Base-by-base conservation (phyloP, 2,113 vertebrate species). In the Labrus mixtus region DNA sequence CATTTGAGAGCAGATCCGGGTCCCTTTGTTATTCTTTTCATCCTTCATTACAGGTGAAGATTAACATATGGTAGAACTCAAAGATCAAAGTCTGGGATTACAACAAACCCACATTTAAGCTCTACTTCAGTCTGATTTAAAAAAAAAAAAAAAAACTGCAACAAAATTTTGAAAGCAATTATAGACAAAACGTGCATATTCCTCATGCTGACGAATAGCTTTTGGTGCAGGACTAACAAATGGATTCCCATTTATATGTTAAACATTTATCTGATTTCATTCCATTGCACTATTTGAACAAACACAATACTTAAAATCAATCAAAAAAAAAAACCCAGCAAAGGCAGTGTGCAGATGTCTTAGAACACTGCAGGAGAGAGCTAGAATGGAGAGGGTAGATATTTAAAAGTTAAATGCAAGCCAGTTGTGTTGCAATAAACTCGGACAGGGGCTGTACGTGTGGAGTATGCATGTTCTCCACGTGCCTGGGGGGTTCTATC, bases 71-170 rank as follows among this genome's bases (percentile, higher is more conserved):
- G 33, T 20, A 55, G 33, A 12, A 73, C 22, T 36, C 55, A 41
- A 12, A 62, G 59, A 83, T 86, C 76, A 83, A 70, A 86, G 72
- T 43, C 1, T 0, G 5, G 64, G 45, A 63, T 73, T 72, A 50
- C 22, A 72, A 33, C 12, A 22, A 33, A 43, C 46, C 22, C 25
- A 43, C 43, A 64, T 64, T 19, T 19, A 16, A 48, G 16, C 45
- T 46, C 45, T 16, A 17, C 46, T 48, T 48, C 46, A 19, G 46
- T 41, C 39, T 10, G 10, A 33, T 33, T 33, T 6, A 33, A 33
- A 33, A 11, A 1, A 39, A 39, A 2, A 11, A 41, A n/a, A n/a
- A n/a, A n/a, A n/a, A n/a, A n/a, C n/a, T n/a, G n/a, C 8, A 41
- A 41, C 11, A 41, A 10, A 1, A 10, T 41, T 41, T 11, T 2